phyloP scores from a whole-genome alignment of 1,140 invertebrate genomes.

The Philopotamus ludificatus region DNA sequence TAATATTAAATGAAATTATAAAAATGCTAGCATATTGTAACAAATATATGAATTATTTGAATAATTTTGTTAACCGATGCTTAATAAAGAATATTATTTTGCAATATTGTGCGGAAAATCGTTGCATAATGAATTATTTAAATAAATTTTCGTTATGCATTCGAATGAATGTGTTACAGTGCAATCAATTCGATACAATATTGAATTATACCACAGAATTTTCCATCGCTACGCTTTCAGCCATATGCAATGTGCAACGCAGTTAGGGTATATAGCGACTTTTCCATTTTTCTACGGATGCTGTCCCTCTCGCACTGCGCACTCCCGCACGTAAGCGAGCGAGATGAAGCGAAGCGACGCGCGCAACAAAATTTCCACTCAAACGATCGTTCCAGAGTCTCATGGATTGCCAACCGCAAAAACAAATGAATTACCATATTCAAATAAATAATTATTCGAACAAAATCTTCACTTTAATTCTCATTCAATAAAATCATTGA shows the following conservation, averaged over 20 bases:
- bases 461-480: too few relatives aligned
- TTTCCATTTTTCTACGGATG: slow-evolving; percentile 19
- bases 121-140: too few relatives aligned
- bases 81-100: too few relatives aligned
- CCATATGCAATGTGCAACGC: slow-evolving; percentile 21
- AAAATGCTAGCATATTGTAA: too few relatives aligned
- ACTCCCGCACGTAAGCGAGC: slow-evolving; percentile 9
- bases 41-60: too few relatives aligned
- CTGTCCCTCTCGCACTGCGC: slow-evolving; percentile 25
- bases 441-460: not conserved
- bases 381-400: slow-evolving; percentile 25
- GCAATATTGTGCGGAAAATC: too few relatives aligned
- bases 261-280: slow-evolving; percentile 16
- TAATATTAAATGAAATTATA: too few relatives aligned
- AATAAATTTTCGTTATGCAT: too few relatives aligned
- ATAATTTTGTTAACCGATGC: too few relatives aligned
- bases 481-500: not conserved
- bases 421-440: slow-evolving; percentile 3
- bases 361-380: slow-evolving; percentile 36
- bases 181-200: too few relatives aligned
- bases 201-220: slow-evolving; percentile 1
- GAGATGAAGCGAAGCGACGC: slow-evolving; percentile 25
- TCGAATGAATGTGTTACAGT: too few relatives aligned
- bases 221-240: too few relatives aligned
- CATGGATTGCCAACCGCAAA: slow-evolving; percentile 8